A percentile compares a stretch with the other conserved stretches of the same genome.
Evolutionary conservation across 2,888 invertebrate genomes (phyloP).

Genomic region (Cephus runcator): DNA sequence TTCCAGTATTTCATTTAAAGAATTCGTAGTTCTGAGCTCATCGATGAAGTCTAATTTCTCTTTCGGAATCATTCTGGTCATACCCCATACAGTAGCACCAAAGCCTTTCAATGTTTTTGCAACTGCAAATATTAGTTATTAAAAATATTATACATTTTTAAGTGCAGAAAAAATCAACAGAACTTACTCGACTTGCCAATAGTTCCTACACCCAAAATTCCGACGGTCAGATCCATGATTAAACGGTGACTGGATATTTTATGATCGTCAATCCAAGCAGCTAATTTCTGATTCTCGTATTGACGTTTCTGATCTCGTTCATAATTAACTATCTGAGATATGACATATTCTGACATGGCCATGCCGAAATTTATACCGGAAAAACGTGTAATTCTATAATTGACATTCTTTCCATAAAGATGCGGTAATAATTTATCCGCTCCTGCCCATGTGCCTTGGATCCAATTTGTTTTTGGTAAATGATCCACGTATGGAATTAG

Average conservation of each 20-base stretch:
- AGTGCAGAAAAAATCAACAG: neutral
- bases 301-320: constrained; percentile 64
- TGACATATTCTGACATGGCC: constrained; percentile 68
- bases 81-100: constrained; percentile 65
- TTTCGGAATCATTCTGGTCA: constrained; percentile 43
- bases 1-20: constrained; percentile 59
- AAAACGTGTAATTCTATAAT: constrained; percentile 62
- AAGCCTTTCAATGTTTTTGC: constrained; percentile 64
- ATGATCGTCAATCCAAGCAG: constrained; percentile 56
- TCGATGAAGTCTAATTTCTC: constrained; percentile 34
- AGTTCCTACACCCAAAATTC: constrained; percentile 69
- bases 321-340: constrained; percentile 66
- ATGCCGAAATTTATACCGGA: constrained; percentile 65
- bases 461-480: constrained; percentile 63
- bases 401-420: constrained; percentile 41
- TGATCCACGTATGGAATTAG: constrained; percentile 59
- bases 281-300: constrained; percentile 56
- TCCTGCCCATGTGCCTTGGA: constrained; percentile 68
- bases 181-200: constrained; percentile 67
- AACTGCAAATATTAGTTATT: constrained; percentile 54
- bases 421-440: constrained; percentile 55
- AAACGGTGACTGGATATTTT: constrained; percentile 59
- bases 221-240: constrained; percentile 67
- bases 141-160: constrained; percentile 1
- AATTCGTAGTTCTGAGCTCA: constrained; percentile 53